Percentiles rank a stretch among this genome's conserved stretches.
phyloP scores from a whole-genome alignment of 2,888 invertebrate genomes.

The Lasius fuliginosus region DNA sequence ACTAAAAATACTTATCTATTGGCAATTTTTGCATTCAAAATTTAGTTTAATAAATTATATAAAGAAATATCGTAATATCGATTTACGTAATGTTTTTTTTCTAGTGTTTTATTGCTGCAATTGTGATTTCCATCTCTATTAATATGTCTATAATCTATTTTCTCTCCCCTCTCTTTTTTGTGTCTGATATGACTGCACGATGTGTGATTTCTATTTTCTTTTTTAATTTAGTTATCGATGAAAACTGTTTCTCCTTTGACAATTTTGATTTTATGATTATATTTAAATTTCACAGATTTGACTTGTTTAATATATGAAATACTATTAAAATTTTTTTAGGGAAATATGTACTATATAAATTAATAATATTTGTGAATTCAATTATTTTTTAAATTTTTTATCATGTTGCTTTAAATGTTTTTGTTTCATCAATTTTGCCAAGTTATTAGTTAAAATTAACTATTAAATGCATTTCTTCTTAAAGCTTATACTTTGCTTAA shows the following conservation, averaged over 20 bases:
- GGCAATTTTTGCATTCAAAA: neutral
- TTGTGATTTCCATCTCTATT: conserved; percentile 1
- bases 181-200: neutral
- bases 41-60: neutral
- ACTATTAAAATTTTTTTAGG: neutral
- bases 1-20: neutral
- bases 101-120: neutral
- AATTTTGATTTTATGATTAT: neutral
- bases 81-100: neutral
- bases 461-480: neutral
- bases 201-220: neutral
- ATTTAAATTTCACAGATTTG: neutral
- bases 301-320: neutral
- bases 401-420: neutral
- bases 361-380: neutral
- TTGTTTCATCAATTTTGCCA: neutral
- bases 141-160: neutral
- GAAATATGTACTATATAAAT: neutral
- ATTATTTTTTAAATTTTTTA: neutral
- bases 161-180: neutral
- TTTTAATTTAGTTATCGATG: neutral
- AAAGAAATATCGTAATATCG: conserved; percentile 13
- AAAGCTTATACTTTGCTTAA: neutral
- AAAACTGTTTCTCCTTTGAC: neutral
- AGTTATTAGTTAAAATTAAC: neutral